Evolutionary conservation across 2,888 invertebrate species (phyloP).

Genomic region (Euproctis similis): DNA sequence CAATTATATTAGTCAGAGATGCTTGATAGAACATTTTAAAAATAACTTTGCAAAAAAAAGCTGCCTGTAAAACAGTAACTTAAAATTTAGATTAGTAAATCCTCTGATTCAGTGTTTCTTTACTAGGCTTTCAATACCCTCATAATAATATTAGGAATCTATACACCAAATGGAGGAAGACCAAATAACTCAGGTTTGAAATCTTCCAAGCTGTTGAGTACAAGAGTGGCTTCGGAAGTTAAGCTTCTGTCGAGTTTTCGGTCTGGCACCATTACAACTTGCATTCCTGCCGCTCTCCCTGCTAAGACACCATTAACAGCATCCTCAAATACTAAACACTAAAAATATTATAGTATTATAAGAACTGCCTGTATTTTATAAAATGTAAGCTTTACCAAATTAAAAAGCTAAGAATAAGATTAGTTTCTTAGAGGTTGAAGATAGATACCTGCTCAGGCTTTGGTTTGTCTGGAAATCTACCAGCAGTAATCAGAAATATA

Average conservation of each 20-base stretch:
- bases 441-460: constrained; percentile 67
- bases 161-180: constrained; percentile 79
- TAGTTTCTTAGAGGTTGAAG: neutral
- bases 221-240: constrained; percentile 77
- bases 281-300: constrained; percentile 88
- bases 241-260: constrained; percentile 37
- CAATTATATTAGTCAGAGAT: too few relatives aligned
- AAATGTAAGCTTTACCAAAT: too few relatives aligned
- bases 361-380: too few relatives aligned
- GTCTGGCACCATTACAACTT: constrained; percentile 89
- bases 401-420: too few relatives aligned
- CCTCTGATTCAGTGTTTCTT: too few relatives aligned
- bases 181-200: constrained; percentile 91
- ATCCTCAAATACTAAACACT: constrained; percentile 94
- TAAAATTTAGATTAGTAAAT: too few relatives aligned
- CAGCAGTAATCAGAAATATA: constrained; percentile 86
- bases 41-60: too few relatives aligned
- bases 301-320: constrained; percentile 91
- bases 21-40: too few relatives aligned
- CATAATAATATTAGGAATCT: constrained; percentile 5
- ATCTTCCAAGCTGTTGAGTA: constrained; percentile 82
- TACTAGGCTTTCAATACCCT: too few relatives aligned
- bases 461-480: constrained; percentile 81
- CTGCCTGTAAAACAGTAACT: too few relatives aligned
- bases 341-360: constrained; percentile 11